Evolutionary conservation across 2,797 vertebrate species (phyloP).

Genomic region (Notolepis coatsorum): DNA sequence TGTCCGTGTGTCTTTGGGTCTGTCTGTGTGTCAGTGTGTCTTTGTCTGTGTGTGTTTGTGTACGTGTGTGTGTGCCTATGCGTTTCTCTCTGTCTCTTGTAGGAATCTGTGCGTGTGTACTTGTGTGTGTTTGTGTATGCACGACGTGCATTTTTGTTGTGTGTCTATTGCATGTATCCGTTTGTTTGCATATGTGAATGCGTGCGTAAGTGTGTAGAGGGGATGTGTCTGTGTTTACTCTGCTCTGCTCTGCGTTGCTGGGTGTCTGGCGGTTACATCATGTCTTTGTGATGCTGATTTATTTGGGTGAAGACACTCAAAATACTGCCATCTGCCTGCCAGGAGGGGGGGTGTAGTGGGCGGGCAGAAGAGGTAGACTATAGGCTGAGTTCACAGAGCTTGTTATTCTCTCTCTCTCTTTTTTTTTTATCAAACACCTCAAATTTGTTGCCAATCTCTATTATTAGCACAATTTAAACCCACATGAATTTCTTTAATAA

Average conservation of each 20-base stretch:
- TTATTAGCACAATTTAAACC: too few relatives aligned
- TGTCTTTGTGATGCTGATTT: conserved; percentile 73
- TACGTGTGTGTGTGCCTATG: neutral
- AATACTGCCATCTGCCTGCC: conserved; percentile 79
- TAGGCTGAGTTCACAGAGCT: conserved; percentile 14
- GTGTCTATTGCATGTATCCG: too few relatives aligned
- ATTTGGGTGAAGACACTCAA: conserved; percentile 50
- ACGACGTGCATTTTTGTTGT: too few relatives aligned
- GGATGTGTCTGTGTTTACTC: conserved; percentile 43
- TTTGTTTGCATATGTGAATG: too few relatives aligned
- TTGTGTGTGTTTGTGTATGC: conserved; percentile 12
- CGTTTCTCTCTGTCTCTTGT: neutral
- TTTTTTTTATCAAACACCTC: neutral
- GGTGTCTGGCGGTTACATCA: conserved; percentile 78
- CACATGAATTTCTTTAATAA: neutral
- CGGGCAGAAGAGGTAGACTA: conserved; percentile 29
- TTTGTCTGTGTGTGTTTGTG: conserved; percentile 22
- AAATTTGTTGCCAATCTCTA: neutral
- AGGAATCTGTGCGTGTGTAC: conserved; percentile 52
- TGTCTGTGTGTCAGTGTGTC: neutral
- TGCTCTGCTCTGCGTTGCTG: conserved; percentile 41
- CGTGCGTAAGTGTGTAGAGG: neutral
- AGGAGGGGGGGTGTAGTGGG: conserved; percentile 63
- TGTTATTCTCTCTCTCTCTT: neutral
- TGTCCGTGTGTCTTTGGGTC: conserved; percentile 5